Evolutionary conservation across 2,113 vertebrate genomes (phyloP), one percentile per base, ranked within the genome.

Genomic region (Brachyistius frenatus): DNA sequence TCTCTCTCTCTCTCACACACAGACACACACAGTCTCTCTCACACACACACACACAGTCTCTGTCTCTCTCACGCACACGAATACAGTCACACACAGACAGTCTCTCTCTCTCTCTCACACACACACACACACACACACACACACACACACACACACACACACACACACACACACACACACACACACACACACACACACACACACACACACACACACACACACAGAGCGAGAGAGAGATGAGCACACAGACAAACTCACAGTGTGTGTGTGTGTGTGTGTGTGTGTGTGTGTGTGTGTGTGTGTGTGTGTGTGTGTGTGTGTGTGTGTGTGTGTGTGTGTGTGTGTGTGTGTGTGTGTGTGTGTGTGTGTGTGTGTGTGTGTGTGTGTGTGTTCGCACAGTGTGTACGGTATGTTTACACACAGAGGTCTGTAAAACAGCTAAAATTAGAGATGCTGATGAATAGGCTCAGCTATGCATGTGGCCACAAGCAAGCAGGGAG

Each of bases 361-460:
- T 23, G 23, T 23, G 0, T 3, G 47, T n/a, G n/a, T n/a, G 58
- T 53, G 50, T 13, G 37, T 44, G 55, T 9, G 15, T 16, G 33
- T 66, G 47, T 52, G 32, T 54, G n/a, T 54, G 32, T 57, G 55
- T 49, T 23, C 23, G 23, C 23, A 23, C 23, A 23, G 23, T n/a
- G n/a, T 15, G 47, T 71, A 16, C 9, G 1, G 37, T 39, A 7
- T 35, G 52, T 76, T 73, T 63, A 47, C n/a, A 63, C 10, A 52
- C 5, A 5, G 33, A 7, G 37, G n/a, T 78, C 32, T 52, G 31
- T 76, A 55, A 60, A 58, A 75, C 16, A 4, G 67, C 76, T 84
- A 78, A 83, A 77, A 76, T 80, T 70, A 69, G 71, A 75, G 35
- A 53, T 53, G 65, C 10, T 69, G 75, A 82, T 83, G 64, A 62